Evolutionary conservation across 2,113 vertebrate genomes (phyloP), one percentile per base, ranked within the genome.

Genomic region (Glaucomys volans): DNA sequence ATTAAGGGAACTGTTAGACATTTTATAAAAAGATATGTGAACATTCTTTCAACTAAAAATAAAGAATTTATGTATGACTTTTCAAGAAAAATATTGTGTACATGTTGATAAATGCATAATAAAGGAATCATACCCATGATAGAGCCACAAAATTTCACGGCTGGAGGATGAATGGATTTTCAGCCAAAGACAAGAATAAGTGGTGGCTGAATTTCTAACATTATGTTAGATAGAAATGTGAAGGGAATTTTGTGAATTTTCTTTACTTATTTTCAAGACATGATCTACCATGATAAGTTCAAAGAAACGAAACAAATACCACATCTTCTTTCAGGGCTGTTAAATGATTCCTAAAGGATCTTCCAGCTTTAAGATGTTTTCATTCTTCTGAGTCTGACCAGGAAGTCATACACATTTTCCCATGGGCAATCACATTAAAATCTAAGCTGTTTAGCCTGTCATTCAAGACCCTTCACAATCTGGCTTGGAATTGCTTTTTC

Each of bases 241-340:
- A 81, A 64, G 62, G 69, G 59, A 90, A 79, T 88, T 80, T 80
- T 76, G 32, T 69, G 1, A 5, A 71, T 94, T 74, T 90, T 87
- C 76, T 89, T 94, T 82, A 94, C 26, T 91, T 83, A 72, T 84
- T 90, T 84, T 83, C 13, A 88, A 93, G 57, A 96, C n/a, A 84
- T 74, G 37, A 80, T 88, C 35, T 85, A 95, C 20, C 47, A 87
- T 69, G 80, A 24, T 57, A 74, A 59, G 13, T 85, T 75, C 28
- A 84, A 93, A 94, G 62, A 87, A 76, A 87, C 26, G 7, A 17
- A 87, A 91, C 81, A 47, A 93, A 81, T 28, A 86, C 37, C n/a
- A 85, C 12, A 71, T 76, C 66, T 76, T 94, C 85, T 76, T 87
- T 93, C 52, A 97, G 44, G 20, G 35, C 66, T 94, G 42, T 77